These are phyloP conservation scores for Deroptyus accipitrinus DNA, from an alignment of 2,113 vertebrate genomes.

Conservation along the genomic window DNA sequence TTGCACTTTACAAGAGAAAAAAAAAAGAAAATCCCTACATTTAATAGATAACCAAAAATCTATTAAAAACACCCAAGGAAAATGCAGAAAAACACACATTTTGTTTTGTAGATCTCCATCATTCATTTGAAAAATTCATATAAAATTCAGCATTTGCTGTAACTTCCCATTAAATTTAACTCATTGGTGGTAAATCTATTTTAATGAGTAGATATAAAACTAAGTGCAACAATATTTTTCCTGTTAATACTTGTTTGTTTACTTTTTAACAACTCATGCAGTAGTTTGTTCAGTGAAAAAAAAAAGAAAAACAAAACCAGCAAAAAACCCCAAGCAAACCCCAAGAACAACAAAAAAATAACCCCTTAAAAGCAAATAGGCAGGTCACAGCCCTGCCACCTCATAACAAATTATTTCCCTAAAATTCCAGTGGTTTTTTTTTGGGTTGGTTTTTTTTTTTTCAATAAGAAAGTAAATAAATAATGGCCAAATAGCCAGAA, in stretches of 20 bases:
- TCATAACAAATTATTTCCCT: background rate
- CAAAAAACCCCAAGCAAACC: background rate
- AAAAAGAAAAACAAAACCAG: background rate
- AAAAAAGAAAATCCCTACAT: background rate
- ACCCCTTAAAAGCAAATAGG: background rate
- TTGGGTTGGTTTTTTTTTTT: background rate
- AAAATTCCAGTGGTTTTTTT: background rate
- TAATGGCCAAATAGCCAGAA: background rate
- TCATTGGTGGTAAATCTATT: background rate
- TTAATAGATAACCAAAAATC: background rate
- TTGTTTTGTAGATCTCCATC: background rate
- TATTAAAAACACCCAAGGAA: background rate
- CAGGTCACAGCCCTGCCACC: background rate
- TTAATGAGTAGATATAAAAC: background rate
- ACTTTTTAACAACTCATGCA: background rate
- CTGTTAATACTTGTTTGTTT: background rate
- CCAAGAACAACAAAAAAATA: too few species aligned
- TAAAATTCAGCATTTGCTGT: background rate
- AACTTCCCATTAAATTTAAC: background rate
- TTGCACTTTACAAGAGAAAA: background rate
- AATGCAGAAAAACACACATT: background rate
- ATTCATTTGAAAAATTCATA: background rate
- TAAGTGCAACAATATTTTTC: background rate
- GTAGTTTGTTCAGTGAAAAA: fast-evolving
- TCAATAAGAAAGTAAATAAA: background rate